Evolutionary conservation across 1,140 invertebrate species (phyloP).

Genomic region (Halictus rubicundus): DNA sequence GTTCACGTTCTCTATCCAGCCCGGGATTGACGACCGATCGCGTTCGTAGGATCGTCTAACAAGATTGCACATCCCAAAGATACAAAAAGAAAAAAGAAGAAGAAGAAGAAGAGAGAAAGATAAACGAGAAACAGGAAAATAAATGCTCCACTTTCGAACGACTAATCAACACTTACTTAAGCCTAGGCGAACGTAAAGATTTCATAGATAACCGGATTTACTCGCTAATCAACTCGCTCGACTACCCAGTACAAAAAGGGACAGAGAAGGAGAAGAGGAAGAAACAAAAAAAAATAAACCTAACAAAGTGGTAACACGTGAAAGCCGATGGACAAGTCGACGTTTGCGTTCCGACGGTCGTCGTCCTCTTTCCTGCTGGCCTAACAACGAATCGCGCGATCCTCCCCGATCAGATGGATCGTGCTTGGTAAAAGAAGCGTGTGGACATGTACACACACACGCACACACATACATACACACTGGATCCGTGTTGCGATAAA

Average conservation of each 20-base stretch:
- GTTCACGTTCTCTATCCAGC: neutral
- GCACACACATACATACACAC: neutral
- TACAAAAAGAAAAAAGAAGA: conserved; percentile 17
- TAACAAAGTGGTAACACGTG: conserved; percentile 55
- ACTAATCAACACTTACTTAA: conserved; percentile 28
- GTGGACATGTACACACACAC: neutral
- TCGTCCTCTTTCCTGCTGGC: neutral
- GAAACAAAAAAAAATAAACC: conserved; percentile 32
- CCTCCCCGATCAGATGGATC: neutral
- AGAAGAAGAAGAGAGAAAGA: conserved; percentile 14
- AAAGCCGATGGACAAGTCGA: conserved; percentile 18
- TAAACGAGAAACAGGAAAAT: conserved; percentile 3
- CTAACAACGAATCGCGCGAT: conserved; percentile 16
- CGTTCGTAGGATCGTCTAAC: neutral
- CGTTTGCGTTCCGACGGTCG: conserved; percentile 19
- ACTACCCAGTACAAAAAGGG: neutral
- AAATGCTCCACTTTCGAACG: conserved; percentile 30
- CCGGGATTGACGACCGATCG: neutral
- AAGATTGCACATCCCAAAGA: conserved; percentile 39
- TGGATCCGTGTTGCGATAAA: conserved; percentile 13
- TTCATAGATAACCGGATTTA: conserved; percentile 25
- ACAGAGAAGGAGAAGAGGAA: neutral
- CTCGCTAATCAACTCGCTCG: neutral
- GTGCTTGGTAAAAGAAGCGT: neutral
- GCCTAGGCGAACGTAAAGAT: conserved; percentile 8